phyloP scores from a whole-genome alignment of 2,797 vertebrate genomes.

The Cirrhinus mrigala region DNA sequence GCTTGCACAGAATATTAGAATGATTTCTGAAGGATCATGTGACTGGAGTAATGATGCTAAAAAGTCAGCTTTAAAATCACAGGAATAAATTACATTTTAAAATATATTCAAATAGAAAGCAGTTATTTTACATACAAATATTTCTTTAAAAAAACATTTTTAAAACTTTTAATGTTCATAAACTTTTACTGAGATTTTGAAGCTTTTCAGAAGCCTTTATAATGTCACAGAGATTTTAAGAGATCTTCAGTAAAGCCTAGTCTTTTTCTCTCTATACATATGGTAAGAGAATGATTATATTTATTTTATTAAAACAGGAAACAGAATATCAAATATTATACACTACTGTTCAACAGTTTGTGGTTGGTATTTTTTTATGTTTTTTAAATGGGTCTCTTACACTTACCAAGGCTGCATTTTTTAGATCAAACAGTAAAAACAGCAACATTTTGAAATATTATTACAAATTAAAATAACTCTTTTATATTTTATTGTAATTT shows the following conservation, averaged over 20 bases:
- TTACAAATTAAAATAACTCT: background rate
- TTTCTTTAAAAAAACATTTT: too few relatives aligned
- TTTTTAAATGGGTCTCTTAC: background rate
- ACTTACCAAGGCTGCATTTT: background rate
- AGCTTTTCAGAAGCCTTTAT: background rate
- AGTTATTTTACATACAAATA: too few relatives aligned
- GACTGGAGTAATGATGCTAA: too few relatives aligned
- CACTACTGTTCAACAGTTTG: background rate
- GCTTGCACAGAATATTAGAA: too few relatives aligned
- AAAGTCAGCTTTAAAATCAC: too few relatives aligned
- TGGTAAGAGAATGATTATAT: background rate
- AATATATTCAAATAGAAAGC: too few relatives aligned
- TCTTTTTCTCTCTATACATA: background rate
- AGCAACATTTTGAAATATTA: background rate
- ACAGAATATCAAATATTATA: background rate
- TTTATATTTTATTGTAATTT: background rate
- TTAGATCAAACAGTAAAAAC: background rate
- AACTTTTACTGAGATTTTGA: background rate
- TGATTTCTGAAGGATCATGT: too few relatives aligned
- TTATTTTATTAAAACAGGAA: background rate
- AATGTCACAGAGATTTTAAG: background rate
- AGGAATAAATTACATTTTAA: too few relatives aligned
- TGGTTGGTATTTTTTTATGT: too few relatives aligned
- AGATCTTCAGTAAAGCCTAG: background rate
- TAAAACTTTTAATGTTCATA: too few relatives aligned